Percentiles rank a stretch among this genome's conserved stretches.
phyloP scores from a whole-genome alignment of 1,140 invertebrate species.

The Caenorhabditis latens region DNA sequence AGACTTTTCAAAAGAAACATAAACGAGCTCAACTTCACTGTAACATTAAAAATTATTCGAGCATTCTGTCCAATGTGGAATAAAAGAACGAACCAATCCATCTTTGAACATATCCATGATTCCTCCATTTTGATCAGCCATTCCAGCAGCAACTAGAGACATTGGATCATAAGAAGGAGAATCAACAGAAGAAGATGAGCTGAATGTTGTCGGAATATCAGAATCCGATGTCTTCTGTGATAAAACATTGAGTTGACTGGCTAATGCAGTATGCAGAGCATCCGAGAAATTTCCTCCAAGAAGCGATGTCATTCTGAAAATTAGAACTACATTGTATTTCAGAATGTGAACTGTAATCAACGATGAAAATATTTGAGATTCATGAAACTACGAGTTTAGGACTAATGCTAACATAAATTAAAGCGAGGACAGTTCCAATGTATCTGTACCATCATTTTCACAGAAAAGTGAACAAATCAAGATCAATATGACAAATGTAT shows the following conservation, averaged over 20 bases:
- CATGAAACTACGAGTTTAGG: too few species aligned
- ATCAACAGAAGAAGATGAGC: slow-evolving; percentile 18
- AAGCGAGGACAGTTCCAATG: too few species aligned
- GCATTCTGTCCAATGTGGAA: background rate
- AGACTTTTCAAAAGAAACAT: too few species aligned
- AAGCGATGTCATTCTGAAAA: slow-evolving; percentile 38
- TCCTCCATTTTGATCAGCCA: background rate
- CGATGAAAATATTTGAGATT: too few species aligned
- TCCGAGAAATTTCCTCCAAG: slow-evolving; percentile 16
- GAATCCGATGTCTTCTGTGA: slow-evolving; percentile 41
- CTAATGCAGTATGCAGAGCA: background rate
- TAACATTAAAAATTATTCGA: too few species aligned
- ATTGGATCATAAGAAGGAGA: slow-evolving; percentile 34
- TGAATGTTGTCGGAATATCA: slow-evolving; percentile 16
- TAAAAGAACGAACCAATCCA: slow-evolving; percentile 18
- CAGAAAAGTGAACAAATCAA: too few species aligned
- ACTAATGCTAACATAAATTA: too few species aligned
- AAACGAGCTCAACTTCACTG: too few species aligned
- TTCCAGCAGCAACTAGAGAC: slow-evolving; percentile 14
- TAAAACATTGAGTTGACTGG: slow-evolving; percentile 33
- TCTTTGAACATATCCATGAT: slow-evolving; percentile 45
- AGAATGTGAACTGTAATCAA: too few species aligned
- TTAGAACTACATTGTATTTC: background rate
- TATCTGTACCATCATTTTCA: too few species aligned
- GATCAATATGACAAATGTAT: too few species aligned